Percentiles rank a stretch among this genome's conserved stretches.
Conservation (phyloP, 2,888 invertebrate genomes). For the Pseudococcus jackbeardsleyi region DNA sequence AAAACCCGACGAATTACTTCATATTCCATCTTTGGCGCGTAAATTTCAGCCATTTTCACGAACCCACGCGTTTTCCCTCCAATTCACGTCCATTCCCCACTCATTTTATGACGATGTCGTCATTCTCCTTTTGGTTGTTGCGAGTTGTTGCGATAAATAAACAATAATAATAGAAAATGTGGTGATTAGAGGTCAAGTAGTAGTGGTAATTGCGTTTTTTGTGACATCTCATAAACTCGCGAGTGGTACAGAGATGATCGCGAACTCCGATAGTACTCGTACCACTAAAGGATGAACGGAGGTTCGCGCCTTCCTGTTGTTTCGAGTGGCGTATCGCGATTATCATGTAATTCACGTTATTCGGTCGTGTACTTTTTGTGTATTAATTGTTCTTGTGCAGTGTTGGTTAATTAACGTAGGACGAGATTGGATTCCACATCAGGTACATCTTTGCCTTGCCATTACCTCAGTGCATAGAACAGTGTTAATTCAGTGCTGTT, state of each 20-base stretch:
- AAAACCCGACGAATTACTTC: neutral
- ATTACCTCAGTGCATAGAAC: neutral
- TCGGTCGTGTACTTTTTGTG: slow-evolving; percentile 9
- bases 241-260: neutral
- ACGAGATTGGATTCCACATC: neutral
- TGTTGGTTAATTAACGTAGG: slow-evolving; percentile 32
- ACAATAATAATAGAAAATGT: slow-evolving; percentile 12
- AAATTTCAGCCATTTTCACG: neutral
- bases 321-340: slow-evolving; percentile 7
- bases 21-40: neutral
- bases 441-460: neutral
- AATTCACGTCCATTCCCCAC: neutral
- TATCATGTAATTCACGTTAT: slow-evolving; percentile 31
- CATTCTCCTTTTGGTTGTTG: neutral
- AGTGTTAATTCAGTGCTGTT: no score
- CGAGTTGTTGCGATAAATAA: slow-evolving; percentile 6
- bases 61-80: slow-evolving; percentile 2
- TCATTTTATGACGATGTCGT: neutral
- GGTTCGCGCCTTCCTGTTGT: neutral
- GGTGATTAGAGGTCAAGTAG: slow-evolving; percentile 50
- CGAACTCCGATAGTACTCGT: neutral
- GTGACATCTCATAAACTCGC: slow-evolving; percentile 6
- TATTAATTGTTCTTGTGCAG: neutral
- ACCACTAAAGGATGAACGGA: neutral
- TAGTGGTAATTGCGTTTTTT: slow-evolving; percentile 53